Base-by-base conservation (phyloP, 1,140 invertebrate species). In the Coboldia fuscipes region DNA sequence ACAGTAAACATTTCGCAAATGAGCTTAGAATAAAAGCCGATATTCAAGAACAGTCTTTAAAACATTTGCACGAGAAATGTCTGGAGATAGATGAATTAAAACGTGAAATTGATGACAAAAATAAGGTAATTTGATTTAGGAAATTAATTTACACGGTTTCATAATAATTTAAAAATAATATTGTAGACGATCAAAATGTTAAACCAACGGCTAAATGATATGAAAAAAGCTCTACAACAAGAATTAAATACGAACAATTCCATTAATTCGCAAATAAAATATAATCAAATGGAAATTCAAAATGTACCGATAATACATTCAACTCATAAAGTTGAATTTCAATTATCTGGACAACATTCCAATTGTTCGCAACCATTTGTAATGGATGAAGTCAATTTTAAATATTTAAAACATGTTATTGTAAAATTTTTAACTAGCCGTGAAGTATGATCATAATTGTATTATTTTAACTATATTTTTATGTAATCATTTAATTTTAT, bases 361-460 rank as follows among this genome's bases (percentile, higher is more conserved):
- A 7, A 60, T 50, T 30, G 62, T 62, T 4, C 65, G 58, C 44
- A 46, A 50, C 38, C 60, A 22, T 66, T 66, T 4, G 61, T 64
- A 42, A 65, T 66, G 39, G 55, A 66, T 35, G 58, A 49, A 34
- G 51, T 52, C 12, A 52, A 50, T 40, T 51, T 52, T 47, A 74
- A 79, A 49, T 90, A 92, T 57, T 61, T 92, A 33, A 90, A 89
- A 50, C 84, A 92, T 56, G 85, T 92, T 37, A 70, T 93, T 34
- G 72, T 93, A 5, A 88, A 89, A 50, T 90, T 92, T 56, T 61
- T 92, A 42, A 84, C 85, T 0, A 84, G 83, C 46, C 63, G 79
- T 42, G 85, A 92, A 66, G 74, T 76, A 44, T 50, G 47, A 42
- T 12, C 3, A 9, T 3, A 4, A 10, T 27, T 37, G 7, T 9